Evolutionary conservation across 2,888 invertebrate species (phyloP).

Genomic region (Diarsia rubi): DNA sequence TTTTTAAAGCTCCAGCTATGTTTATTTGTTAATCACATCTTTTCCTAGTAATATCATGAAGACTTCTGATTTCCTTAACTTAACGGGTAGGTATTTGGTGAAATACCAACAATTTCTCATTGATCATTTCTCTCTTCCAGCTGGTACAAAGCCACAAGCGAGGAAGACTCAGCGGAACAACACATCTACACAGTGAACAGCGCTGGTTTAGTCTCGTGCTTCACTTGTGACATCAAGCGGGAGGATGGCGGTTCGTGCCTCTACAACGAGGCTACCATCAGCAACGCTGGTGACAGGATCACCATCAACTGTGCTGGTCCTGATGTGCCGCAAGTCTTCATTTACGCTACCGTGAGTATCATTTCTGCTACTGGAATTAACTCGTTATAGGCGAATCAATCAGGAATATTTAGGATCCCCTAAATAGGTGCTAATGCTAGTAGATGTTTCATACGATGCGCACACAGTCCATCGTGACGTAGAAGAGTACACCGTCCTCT

Average conservation of each 20-base stretch:
- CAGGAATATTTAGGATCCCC: no score
- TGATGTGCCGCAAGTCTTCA: constrained; percentile 93
- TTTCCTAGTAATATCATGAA: no score
- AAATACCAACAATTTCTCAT: background rate
- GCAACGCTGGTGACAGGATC: constrained; percentile 92
- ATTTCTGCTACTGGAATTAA: background rate
- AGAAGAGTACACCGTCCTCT: constrained; percentile 86
- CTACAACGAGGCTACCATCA: constrained; percentile 93
- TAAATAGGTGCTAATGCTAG: background rate
- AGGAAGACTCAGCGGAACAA: constrained; percentile 93
- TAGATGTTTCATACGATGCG: background rate
- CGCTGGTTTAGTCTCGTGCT: constrained; percentile 91
- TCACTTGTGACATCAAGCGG: constrained; percentile 93
- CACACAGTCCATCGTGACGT: constrained; percentile 84
- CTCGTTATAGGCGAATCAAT: background rate
- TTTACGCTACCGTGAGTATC: constrained; percentile 90
- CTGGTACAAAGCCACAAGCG: constrained; percentile 96
- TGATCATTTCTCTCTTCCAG: constrained; percentile 83
- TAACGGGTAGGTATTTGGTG: background rate
- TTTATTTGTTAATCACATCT: no score
- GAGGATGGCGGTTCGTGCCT: constrained; percentile 90
- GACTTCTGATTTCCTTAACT: background rate
- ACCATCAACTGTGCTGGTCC: constrained; percentile 96
- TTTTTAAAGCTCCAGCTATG: no score
- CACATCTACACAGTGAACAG: constrained; percentile 95